phyloP scores from a whole-genome alignment of 2,888 invertebrate species.

The Mimas tiliae region DNA sequence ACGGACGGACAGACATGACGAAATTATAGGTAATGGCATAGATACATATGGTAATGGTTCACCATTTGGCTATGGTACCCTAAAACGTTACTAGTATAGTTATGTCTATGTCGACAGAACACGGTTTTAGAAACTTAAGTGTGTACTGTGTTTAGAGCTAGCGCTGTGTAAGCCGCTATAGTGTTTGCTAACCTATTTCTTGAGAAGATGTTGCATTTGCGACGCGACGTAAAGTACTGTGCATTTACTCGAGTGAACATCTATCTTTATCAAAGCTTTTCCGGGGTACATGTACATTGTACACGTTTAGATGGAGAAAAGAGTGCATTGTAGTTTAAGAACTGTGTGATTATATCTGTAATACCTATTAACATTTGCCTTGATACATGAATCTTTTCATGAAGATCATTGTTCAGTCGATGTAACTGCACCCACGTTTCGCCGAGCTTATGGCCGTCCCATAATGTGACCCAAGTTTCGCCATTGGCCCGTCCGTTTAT shows the following conservation, averaged over 20 bases:
- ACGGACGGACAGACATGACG: too few species aligned
- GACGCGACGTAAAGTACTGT: background rate
- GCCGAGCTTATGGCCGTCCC: too few species aligned
- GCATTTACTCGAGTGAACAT: background rate
- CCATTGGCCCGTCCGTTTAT: too few species aligned
- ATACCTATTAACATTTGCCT: background rate
- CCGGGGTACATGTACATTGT: background rate
- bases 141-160: background rate
- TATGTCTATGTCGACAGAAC: background rate
- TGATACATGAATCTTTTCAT: too few species aligned
- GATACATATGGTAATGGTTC: background rate
- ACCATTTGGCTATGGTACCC: background rate
- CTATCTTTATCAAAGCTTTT: background rate
- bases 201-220: constrained; percentile 30
- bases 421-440: too few species aligned
- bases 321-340: background rate
- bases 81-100: background rate
- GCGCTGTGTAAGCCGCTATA: constrained; percentile 23
- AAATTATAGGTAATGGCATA: too few species aligned
- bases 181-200: constrained; percentile 43
- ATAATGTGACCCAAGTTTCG: too few species aligned
- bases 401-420: too few species aligned
- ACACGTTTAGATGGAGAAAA: background rate
- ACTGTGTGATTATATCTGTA: background rate
- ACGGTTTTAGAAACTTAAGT: constrained; percentile 3